Conservation (phyloP, 2,113 vertebrate species). For the Telmatochromis sp. region DNA sequence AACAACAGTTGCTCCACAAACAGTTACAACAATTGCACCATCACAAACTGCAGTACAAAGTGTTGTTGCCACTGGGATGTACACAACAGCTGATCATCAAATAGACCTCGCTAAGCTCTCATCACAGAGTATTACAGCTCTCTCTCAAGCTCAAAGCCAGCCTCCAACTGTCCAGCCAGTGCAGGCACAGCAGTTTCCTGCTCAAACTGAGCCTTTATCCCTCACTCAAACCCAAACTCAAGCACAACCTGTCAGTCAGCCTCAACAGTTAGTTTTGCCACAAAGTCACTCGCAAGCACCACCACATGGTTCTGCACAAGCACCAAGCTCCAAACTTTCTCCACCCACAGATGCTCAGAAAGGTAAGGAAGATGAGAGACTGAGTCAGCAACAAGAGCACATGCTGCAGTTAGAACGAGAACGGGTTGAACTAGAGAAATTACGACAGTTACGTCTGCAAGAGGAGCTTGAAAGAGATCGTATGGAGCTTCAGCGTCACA, state of each 20-base stretch:
- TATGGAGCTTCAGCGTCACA: slow-evolving; percentile 86
- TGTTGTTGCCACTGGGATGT: slow-evolving; percentile 28
- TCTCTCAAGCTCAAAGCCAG: slow-evolving; percentile 48
- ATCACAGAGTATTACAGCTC: slow-evolving; percentile 23
- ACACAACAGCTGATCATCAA: slow-evolving; percentile 50
- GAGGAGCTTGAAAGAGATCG: slow-evolving; percentile 95
- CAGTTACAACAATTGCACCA: slow-evolving; percentile 34
- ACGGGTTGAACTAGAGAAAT: slow-evolving; percentile 90
- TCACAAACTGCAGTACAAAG: slow-evolving; percentile 39
- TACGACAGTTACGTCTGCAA: slow-evolving; percentile 88
- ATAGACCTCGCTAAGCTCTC: slow-evolving; percentile 48
- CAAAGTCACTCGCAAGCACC: slow-evolving; percentile 52
- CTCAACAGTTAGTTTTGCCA: slow-evolving; percentile 41
- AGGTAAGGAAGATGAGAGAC: slow-evolving; percentile 82
- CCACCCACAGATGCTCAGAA: slow-evolving; percentile 73
- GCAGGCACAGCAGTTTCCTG: slow-evolving; percentile 41
- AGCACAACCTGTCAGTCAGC: slow-evolving; percentile 40
- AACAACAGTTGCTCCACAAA: slow-evolving; percentile 41
- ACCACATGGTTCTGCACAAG: slow-evolving; percentile 7
- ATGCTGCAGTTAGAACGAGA: slow-evolving; percentile 90
- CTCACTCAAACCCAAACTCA: slow-evolving; percentile 61
- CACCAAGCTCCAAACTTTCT: slow-evolving; percentile 36
- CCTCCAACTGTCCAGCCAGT: slow-evolving; percentile 25
- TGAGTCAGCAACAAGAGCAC: slow-evolving; percentile 92
- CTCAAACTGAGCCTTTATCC: slow-evolving; percentile 68